Evolutionary conservation across 64 coral and sea anemone genomes (phyloP).

Genomic region (Actinia tenebrosa): DNA sequence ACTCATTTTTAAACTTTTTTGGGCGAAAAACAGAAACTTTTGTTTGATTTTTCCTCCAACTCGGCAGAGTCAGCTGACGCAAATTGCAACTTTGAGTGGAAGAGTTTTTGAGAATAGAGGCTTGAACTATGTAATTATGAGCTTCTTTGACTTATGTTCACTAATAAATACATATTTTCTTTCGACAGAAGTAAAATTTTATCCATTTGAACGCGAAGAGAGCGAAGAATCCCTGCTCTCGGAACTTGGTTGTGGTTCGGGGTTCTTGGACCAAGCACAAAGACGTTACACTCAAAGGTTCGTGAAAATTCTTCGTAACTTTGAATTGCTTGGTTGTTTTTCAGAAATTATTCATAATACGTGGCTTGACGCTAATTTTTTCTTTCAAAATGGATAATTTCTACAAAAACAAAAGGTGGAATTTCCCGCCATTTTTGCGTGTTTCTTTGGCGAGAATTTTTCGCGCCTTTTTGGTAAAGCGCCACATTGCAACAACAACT

Average conservation of each 20-base stretch:
- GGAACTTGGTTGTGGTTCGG: background rate
- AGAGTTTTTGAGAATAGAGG: background rate
- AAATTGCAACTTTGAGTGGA: background rate
- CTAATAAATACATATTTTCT: background rate
- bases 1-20: background rate
- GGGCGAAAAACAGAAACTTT: background rate
- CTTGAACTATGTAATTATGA: background rate
- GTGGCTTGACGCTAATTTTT: too few relatives aligned
- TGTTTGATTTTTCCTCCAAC: background rate
- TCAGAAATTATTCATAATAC: too few relatives aligned
- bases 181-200: background rate
- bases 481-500: too few relatives aligned
- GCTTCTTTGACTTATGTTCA: background rate
- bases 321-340: too few relatives aligned
- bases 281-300: background rate
- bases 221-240: background rate
- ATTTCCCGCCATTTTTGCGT: too few relatives aligned
- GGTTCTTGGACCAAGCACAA: background rate
- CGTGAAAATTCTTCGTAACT: background rate
- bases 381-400: too few relatives aligned
- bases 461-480: too few relatives aligned
- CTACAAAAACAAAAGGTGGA: too few relatives aligned
- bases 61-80: background rate
- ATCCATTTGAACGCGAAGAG: background rate
- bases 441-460: too few relatives aligned